Conservation (phyloP, 1,140 invertebrate genomes). For the Caenorhabditis inopinata region DNA sequence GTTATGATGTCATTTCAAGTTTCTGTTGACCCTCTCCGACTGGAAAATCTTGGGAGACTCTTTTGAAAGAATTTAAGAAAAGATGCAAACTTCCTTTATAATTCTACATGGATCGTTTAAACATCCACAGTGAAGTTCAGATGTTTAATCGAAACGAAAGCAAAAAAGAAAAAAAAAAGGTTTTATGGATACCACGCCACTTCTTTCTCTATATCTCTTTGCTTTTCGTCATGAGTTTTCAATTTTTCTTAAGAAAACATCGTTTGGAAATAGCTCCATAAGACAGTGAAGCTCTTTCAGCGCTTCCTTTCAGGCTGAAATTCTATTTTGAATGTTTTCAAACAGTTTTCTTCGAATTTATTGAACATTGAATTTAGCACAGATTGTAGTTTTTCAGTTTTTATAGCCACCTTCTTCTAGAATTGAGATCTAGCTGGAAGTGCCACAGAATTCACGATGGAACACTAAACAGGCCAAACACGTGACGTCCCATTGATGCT, state of each 20-base stretch:
- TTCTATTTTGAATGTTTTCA: background rate
- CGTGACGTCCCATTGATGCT: too few relatives aligned
- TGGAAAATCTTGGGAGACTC: too few relatives aligned
- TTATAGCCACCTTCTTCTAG: too few relatives aligned
- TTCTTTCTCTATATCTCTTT: background rate
- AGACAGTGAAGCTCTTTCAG: background rate
- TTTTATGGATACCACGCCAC: background rate
- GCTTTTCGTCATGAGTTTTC: background rate
- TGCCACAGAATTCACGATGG: too few relatives aligned
- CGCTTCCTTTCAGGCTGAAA: background rate
- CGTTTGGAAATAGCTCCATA: background rate
- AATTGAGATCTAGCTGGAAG: too few relatives aligned
- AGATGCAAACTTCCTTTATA: too few relatives aligned
- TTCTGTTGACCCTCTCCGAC: too few relatives aligned
- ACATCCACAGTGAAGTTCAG: background rate
- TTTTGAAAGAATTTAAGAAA: too few relatives aligned
- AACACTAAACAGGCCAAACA: too few relatives aligned
- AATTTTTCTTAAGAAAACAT: background rate
- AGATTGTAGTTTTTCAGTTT: too few relatives aligned
- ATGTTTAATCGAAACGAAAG: background rate
- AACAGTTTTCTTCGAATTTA: background rate
- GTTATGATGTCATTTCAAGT: too few relatives aligned
- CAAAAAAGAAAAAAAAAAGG: background rate
- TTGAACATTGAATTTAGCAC: too few relatives aligned
- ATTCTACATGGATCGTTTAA: background rate